Evolutionary conservation across 2,888 invertebrate genomes (phyloP).

Genomic region (Agonopterix subpropinquella): DNA sequence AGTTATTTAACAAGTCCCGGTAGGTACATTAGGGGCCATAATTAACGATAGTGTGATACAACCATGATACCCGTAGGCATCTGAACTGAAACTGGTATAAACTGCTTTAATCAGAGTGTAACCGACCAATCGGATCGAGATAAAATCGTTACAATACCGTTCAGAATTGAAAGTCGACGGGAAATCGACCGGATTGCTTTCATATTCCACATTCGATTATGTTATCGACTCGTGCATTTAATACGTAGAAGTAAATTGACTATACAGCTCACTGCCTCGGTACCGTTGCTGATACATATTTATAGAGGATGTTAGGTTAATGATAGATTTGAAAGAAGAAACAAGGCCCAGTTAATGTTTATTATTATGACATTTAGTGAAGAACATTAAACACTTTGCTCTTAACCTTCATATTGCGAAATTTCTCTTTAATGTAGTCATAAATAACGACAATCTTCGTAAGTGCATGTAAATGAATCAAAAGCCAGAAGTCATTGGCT

Average conservation of each 20-base stretch:
- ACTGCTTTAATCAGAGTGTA: conserved; percentile 36
- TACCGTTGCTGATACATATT: too few species aligned
- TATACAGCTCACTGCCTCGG: too few species aligned
- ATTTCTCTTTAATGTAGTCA: conserved; percentile 11
- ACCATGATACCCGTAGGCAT: conserved; percentile 11
- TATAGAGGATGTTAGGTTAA: too few species aligned
- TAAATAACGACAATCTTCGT: conserved; percentile 22
- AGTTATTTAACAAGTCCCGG: not conserved
- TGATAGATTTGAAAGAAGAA: too few species aligned
- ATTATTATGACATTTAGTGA: not conserved
- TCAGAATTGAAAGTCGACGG: conserved; percentile 22
- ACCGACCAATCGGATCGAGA: conserved; percentile 36
- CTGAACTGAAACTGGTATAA: conserved; percentile 21
- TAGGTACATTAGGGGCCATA: not conserved
- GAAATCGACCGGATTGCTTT: conserved; percentile 16
- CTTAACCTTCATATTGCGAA: conserved; percentile 11
- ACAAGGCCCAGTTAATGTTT: not conserved
- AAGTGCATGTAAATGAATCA: conserved; percentile 54
- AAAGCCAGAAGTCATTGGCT: conserved; percentile 59
- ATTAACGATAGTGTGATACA: conserved; percentile 18
- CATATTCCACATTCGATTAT: conserved; percentile 7
- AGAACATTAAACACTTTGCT: not conserved
- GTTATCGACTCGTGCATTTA: conserved; percentile 4
- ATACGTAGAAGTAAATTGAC: not conserved
- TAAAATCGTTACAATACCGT: conserved; percentile 31